Evolutionary conservation across 2,888 invertebrate genomes (phyloP), one percentile per base, ranked within the genome.

Genomic region (Perizoma flavofasciatum): DNA sequence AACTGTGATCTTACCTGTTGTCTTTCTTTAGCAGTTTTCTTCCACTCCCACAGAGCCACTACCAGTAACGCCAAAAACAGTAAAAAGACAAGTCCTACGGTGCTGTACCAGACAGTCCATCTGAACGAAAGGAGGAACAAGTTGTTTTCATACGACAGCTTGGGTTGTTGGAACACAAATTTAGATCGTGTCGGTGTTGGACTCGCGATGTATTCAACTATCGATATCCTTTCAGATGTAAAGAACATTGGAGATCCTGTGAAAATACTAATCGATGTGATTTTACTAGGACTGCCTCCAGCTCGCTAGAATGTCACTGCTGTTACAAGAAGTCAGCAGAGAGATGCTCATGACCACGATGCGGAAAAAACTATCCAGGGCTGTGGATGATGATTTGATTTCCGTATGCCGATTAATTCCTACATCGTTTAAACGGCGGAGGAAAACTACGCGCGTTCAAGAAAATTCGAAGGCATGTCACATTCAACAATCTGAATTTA

Each of bases 141-240:
- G 74, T 96, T 96, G 67, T 94, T 94, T 44, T 96, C 94, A 64
- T 94, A 95, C 0, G 96, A 95, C 5, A 96, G 77, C 73, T 95
- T 94, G 1, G 96, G 96, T 75, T 95, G 94, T 51, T 94, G 94
- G 77, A 96, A 96, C 22, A 96, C 93, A 75, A 96, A 95, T 71
- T 94, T 94, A 0, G 95, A 95, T 68, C 93, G 86, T 0, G 95
- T 95, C 1, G 94, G 93, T 0, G 95, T 94, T 9, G 95, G 94
- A 83, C 95, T 94, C 39, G 95, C 93, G 50, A 95, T 93, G 73
- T 95, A 96, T 68, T 95, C 94, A 5, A 95, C 93, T 33, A 94
- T 86, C 0, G 92, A 86, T 51, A 95, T 83, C 4, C 95, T 90
- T 73, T 95, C 94, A 1, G 86, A 75, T 0, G 94, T 94, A 58